Conservation (phyloP, 2,797 vertebrate species). For the Prionace glauca region DNA sequence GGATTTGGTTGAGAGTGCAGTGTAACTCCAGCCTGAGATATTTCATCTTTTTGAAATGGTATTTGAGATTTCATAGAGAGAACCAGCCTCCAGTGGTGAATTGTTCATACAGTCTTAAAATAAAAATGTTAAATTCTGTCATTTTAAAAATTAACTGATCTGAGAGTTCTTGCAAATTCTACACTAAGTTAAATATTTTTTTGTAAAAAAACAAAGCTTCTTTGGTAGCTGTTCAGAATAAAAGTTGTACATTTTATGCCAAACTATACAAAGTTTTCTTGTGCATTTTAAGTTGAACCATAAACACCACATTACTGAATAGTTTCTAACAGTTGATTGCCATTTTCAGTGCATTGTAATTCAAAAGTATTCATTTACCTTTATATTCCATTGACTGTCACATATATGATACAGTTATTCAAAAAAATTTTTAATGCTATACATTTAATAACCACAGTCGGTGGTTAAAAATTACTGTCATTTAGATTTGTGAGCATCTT, state of each 20-base stretch:
- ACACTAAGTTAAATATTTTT: background rate
- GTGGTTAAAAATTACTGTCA: background rate
- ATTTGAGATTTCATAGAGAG: background rate
- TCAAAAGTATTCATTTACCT: background rate
- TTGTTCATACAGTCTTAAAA: background rate
- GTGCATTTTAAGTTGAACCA: conserved; percentile 22
- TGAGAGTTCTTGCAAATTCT: background rate
- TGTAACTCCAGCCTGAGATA: background rate
- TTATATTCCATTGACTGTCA: background rate
- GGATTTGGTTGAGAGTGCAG: background rate
- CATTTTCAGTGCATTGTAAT: background rate
- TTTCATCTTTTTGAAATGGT: background rate
- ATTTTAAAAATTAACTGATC: background rate
- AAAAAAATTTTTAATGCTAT: background rate
- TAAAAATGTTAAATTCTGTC: conserved; percentile 11
- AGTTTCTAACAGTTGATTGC: background rate
- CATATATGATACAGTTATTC: background rate
- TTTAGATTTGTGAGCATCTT: background rate
- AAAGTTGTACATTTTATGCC: conserved; percentile 28
- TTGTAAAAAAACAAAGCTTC: background rate
- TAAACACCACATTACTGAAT: background rate
- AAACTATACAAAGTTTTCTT: conserved; percentile 3
- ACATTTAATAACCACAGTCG: background rate
- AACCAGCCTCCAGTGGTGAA: background rate
- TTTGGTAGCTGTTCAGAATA: background rate